Conservation (phyloP, 2,113 vertebrate species). For the Falcunculus frontatus region DNA sequence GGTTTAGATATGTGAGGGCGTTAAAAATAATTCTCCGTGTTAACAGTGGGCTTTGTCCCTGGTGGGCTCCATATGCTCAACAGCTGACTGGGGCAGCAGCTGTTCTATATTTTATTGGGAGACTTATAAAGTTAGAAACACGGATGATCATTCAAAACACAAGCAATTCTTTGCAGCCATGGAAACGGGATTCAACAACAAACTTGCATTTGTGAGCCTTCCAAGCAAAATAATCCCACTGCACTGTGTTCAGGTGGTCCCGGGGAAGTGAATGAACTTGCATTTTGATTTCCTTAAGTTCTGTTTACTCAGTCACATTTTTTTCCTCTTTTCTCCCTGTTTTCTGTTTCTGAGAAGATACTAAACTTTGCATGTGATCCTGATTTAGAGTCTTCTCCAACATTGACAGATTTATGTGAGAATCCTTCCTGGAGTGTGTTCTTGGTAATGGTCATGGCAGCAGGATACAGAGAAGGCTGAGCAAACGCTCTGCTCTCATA, state of each 20-base stretch:
- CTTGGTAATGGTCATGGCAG: background rate
- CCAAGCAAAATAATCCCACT: slow-evolving; percentile 68
- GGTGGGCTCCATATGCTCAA: slow-evolving; percentile 66
- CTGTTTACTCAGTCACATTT: background rate
- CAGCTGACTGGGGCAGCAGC: slow-evolving; percentile 71
- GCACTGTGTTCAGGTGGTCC: slow-evolving; percentile 64
- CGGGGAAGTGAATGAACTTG: slow-evolving; percentile 46
- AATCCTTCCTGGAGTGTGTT: background rate
- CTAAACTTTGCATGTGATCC: background rate
- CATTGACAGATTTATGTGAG: background rate
- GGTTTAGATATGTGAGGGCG: slow-evolving; percentile 72
- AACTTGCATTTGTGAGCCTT: slow-evolving; percentile 67
- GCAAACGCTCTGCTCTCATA: background rate
- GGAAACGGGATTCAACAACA: slow-evolving; percentile 71
- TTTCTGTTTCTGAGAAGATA: slow-evolving; percentile 23
- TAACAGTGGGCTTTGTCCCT: slow-evolving; percentile 72
- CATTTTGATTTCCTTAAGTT: slow-evolving; percentile 20
- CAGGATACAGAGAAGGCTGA: background rate
- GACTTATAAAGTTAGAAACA: slow-evolving; percentile 70
- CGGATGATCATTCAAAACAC: slow-evolving; percentile 65
- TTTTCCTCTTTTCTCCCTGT: background rate
- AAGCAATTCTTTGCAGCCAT: slow-evolving; percentile 66
- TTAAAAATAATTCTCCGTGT: slow-evolving; percentile 74
- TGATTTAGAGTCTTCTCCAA: slow-evolving; percentile 1
- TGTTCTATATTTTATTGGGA: slow-evolving; percentile 73